phyloP scores from a whole-genome alignment of 2,113 vertebrate genomes.

The Octodon degus region DNA sequence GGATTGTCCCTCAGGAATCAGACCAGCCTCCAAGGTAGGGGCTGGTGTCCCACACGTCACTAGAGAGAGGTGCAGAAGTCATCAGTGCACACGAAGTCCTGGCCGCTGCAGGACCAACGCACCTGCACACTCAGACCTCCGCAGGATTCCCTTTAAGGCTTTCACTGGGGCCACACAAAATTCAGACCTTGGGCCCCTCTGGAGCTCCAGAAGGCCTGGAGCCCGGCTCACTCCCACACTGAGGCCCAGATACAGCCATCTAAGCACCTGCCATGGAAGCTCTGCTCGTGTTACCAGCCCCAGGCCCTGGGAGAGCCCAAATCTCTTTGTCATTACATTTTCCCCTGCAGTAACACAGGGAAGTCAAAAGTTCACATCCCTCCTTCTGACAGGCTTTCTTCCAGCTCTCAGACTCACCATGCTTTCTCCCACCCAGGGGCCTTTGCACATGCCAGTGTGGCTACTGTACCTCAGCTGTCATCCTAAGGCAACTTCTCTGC shows the following conservation, averaged over 20 bases:
- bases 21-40: no score
- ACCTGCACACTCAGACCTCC: neutral
- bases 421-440: neutral
- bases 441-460: neutral
- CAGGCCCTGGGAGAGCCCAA: accelerated
- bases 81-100: neutral
- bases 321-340: neutral
- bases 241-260: neutral
- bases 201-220: neutral
- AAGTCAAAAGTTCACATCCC: neutral
- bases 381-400: neutral
- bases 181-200: neutral
- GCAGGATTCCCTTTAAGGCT: neutral
- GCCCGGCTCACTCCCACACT: accelerated
- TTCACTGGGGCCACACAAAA: neutral
- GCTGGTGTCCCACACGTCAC: accelerated
- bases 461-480: neutral
- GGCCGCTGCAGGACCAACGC: neutral
- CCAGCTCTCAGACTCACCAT: neutral
- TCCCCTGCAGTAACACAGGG: neutral
- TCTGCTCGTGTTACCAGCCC: neutral
- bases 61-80: neutral
- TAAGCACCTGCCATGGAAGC: accelerated
- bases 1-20: neutral
- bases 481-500: neutral